Base-by-base conservation (phyloP, 1,140 invertebrate species). In the Archivesica marissinica region DNA sequence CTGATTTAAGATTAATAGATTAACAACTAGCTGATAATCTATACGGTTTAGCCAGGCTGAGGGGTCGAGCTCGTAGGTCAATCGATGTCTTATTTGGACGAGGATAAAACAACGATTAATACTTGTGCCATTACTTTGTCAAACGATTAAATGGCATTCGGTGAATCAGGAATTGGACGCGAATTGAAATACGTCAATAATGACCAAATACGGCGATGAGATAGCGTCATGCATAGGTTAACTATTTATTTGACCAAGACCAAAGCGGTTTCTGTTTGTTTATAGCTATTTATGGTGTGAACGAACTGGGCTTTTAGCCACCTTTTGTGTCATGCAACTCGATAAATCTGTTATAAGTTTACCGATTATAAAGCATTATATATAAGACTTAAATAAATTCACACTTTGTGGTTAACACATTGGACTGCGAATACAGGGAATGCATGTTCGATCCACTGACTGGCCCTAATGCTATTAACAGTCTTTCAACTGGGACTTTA, bases 1-100 rank as follows among this genome's bases (percentile, higher is more conserved):
- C 59, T 64, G 15, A 64, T 64, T 64, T 64, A 64, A 64, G 59
- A 64, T 64, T 64, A 64, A 64, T 64, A 64, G 59, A 64, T 64
- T 64, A 64, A 64, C 59, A 64, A 64, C 59, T 13, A 35, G 30
- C 38, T 35, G 30, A 64, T 64, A 64, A 64, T 64, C 59, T 33
- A 15, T 25, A 30, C 15, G 59, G 9, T 64, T 64, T 64, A 64
- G 59, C 59, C 28, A 64, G 30, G 59, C 30, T 35, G 28, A 64
- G 59, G 59, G 59, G 59, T 64, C 59, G 59, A 64, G 59, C 59
- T 33, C 20, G n/a, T 17, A 35, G 59, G 59, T 35, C 25, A 64
- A 35, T 64, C 30, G 11, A 11, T 35, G 23, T 64, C 59, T 64
- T 64, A 35, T 64, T 64, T 35, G 59, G 59, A 35, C 28, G 15